Base-by-base conservation (phyloP, 2,797 vertebrate species). In the Hoplostethus mediterraneus region DNA sequence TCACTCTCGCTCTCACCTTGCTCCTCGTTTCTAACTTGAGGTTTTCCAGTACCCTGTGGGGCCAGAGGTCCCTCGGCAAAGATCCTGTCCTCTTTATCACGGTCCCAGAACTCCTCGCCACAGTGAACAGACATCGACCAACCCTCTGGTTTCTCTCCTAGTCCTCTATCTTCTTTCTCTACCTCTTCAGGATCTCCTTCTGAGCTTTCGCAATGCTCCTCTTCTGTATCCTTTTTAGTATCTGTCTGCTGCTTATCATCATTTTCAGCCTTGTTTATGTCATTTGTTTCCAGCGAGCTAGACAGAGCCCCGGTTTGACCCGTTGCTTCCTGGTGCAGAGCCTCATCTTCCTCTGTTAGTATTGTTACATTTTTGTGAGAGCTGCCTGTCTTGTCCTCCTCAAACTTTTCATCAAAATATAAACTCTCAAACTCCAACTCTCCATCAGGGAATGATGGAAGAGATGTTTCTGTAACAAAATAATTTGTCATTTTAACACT, bases 391-490 rank as follows among this genome's bases (percentile, higher is more conserved):
- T 63, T n/a, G 3, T 79, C 63, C 33, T 71, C 59, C 30, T 80
- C 81, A 45, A 36, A 47, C 17, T 30, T 76, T 65, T 87, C 88
- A 21, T 87, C 81, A 63, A 84, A 88, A 68, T 77, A 31, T 5
- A 92, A 69, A 71, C 72, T 75, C 53, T 92, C 92, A 89, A 94
- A 93, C 71, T 93, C 90, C 80, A 91, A 71, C 52, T 93, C 91
- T 75, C 56, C 88, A 25, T 89, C 88, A 3, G 62, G n/a, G 7
- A 89, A 88, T 0, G 80, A 75, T 40, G 81, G 49, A 72, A 75
- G 44, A 53, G 86, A 77, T 44, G 73, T 36, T 30, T 92, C 90
- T 93, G 86, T n/a, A 84, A 87, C 7, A 73, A 80, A 16, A 79
- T 25, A 0, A 71, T 75, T 57, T 54, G 4, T 63, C 55, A 25